Percentiles rank a stretch among this genome's conserved stretches.
These are phyloP conservation scores for Amphiduros pacificus DNA, from an alignment of 2,888 invertebrate species.

Conservation along the genomic window DNA sequence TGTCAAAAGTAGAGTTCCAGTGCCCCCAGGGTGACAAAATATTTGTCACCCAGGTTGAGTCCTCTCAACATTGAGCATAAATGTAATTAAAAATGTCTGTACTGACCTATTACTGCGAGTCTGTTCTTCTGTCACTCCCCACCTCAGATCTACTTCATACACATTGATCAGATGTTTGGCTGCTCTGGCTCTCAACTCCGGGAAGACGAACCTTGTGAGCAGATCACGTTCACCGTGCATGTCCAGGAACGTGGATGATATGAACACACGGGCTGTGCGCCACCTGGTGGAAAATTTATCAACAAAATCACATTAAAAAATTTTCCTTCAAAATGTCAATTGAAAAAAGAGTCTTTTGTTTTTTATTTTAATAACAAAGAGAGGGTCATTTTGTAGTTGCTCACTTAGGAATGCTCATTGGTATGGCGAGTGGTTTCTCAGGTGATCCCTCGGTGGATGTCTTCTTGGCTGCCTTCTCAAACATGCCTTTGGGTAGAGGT, in stretches of 20 bases:
- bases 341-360: no score
- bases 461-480: slow-evolving; percentile 28
- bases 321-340: no score
- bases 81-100: no score
- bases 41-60: not conserved
- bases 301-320: no score
- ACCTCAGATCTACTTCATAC: slow-evolving; percentile 61
- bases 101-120: slow-evolving; percentile 48
- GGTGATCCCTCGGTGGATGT: slow-evolving; percentile 12
- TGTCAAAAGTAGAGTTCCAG: not conserved
- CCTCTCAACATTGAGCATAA: not conserved
- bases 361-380: no score
- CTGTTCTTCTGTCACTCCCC: slow-evolving; percentile 61
- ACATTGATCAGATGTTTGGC: slow-evolving; percentile 54
- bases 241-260: slow-evolving; percentile 63
- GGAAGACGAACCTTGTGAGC: slow-evolving; percentile 60
- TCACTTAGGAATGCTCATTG: slow-evolving; percentile 38
- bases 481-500: slow-evolving; percentile 27
- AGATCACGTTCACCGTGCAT: slow-evolving; percentile 63
- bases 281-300: no score
- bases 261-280: slow-evolving; percentile 60
- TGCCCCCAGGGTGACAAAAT: no score
- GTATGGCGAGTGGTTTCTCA: slow-evolving; percentile 34
- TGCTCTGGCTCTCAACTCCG: slow-evolving; percentile 58
- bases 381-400: no score